A percentile compares a stretch with the other conserved stretches of the same genome.
Evolutionary conservation across 1,140 invertebrate genomes (phyloP).

Genomic region (Drosophila repletoides): DNA sequence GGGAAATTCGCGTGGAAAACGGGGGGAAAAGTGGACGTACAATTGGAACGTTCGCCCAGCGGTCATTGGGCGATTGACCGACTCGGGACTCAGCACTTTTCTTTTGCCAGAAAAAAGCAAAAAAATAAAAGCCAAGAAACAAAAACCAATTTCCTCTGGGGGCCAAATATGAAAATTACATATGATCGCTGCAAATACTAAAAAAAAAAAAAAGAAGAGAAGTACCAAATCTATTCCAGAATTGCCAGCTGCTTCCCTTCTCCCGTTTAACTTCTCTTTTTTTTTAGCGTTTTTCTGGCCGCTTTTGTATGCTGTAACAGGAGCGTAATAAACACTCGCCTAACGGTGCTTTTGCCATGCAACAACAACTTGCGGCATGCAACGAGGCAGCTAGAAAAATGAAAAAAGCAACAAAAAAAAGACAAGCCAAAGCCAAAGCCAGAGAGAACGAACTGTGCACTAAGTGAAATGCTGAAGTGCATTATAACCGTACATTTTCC

Average conservation of each 20-base stretch:
- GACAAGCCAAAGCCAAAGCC: too few relatives aligned
- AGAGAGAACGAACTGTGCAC: conserved; percentile 51
- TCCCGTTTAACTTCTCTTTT: background rate
- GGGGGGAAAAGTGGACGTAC: background rate
- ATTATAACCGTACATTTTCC: conserved; percentile 73
- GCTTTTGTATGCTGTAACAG: conserved; percentile 77
- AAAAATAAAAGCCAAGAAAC: conserved; percentile 12
- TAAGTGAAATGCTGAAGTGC: conserved; percentile 71
- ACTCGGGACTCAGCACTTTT: conserved; percentile 36
- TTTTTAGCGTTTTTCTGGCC: conserved; percentile 21
- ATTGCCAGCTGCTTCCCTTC: background rate
- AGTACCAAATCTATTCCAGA: too few relatives aligned
- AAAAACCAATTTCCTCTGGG: conserved; percentile 49
- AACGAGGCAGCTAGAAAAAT: conserved; percentile 22
- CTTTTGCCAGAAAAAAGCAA: too few relatives aligned
- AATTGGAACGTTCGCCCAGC: conserved; percentile 51
- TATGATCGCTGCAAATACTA: conserved; percentile 31
- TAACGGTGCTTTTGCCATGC: conserved; percentile 68
- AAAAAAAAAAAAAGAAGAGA: too few relatives aligned
- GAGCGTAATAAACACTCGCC: conserved; percentile 73
- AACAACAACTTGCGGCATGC: conserved; percentile 44
- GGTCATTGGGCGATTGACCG: conserved; percentile 49
- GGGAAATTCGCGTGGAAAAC: background rate
- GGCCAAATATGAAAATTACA: conserved; percentile 53
- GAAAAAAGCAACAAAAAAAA: background rate